Percentiles rank a stretch among this genome's conserved stretches.
These are phyloP conservation scores for Notospermus geniculatus DNA, from an alignment of 1,140 invertebrate genomes.

Conservation along the genomic window DNA sequence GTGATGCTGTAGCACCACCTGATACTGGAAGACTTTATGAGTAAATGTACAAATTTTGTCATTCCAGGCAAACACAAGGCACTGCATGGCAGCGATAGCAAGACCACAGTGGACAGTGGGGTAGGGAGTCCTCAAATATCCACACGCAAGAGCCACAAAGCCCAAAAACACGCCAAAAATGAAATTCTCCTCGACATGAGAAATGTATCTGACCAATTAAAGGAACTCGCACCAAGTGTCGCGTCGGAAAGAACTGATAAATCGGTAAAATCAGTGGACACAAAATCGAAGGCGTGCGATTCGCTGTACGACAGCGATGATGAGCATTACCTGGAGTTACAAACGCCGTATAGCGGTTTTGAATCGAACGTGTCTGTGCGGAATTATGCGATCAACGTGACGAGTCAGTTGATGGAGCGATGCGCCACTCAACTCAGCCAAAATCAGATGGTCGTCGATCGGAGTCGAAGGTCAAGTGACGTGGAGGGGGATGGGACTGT, in stretches of 20 bases:
- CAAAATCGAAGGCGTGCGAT: constrained; percentile 5
- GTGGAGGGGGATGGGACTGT: constrained; percentile 34
- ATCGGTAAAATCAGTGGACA: too few species aligned
- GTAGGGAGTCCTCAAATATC: too few species aligned
- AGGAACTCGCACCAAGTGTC: too few species aligned
- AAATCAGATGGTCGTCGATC: constrained; percentile 43
- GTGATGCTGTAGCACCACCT: too few species aligned
- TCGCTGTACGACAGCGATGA: constrained; percentile 16
- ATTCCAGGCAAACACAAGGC: too few species aligned
- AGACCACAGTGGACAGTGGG: constrained; percentile 24
- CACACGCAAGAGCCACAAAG: too few species aligned
- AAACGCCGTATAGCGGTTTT: constrained; percentile 33
- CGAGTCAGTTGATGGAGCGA: constrained; percentile 40
- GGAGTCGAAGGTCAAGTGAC: constrained; percentile 19
- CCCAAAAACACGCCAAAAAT: too few species aligned
- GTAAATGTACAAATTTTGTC: too few species aligned
- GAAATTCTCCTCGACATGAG: too few species aligned
- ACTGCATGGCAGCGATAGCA: constrained; percentile 6
- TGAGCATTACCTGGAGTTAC: constrained; percentile 11
- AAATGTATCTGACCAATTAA: too few species aligned
- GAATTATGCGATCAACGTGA: constrained; percentile 45
- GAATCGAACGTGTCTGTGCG: constrained; percentile 38
- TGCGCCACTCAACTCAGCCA: constrained; percentile 48
- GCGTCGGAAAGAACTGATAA: too few species aligned
- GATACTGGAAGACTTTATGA: too few species aligned